phyloP scores from a whole-genome alignment of 2,113 vertebrate species.

The Tretioscincus oriximinensis region DNA sequence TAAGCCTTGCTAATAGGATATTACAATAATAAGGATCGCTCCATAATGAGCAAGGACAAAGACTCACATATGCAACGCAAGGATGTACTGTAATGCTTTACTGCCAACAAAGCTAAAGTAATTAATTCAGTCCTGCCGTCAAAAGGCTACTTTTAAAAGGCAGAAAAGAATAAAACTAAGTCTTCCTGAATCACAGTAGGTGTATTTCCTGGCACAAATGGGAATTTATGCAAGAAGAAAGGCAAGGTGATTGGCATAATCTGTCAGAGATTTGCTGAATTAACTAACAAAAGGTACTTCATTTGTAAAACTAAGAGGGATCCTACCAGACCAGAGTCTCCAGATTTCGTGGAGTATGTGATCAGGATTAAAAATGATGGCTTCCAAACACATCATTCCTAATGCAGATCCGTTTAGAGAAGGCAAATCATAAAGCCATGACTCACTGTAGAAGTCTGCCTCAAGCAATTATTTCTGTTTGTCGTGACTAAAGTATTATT shows the following conservation, averaged over 20 bases:
- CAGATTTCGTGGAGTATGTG: not conserved
- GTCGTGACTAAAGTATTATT: no score
- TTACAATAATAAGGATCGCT: constrained; percentile 6
- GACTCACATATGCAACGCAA: not conserved
- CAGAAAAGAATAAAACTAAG: not conserved
- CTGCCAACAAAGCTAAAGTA: constrained; percentile 3
- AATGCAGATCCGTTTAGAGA: no score
- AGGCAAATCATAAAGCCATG: no score
- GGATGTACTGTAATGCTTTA: not conserved
- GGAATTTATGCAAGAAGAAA: constrained; percentile 4
- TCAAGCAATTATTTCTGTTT: no score
- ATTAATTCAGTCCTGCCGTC: constrained; percentile 1
- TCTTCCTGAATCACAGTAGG: not conserved
- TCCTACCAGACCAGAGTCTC: no score
- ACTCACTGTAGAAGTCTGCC: no score
- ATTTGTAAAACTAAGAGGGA: no score
- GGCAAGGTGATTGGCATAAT: not conserved
- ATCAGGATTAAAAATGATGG: not conserved
- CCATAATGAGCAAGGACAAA: not conserved
- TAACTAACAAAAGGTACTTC: not conserved
- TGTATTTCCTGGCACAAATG: not conserved
- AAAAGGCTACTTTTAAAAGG: not conserved
- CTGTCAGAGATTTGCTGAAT: not conserved
- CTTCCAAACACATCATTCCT: not conserved
- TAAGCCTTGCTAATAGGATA: constrained; percentile 15